Base-by-base conservation (phyloP, 1,140 invertebrate species). In the Wasmannia auropunctata region DNA sequence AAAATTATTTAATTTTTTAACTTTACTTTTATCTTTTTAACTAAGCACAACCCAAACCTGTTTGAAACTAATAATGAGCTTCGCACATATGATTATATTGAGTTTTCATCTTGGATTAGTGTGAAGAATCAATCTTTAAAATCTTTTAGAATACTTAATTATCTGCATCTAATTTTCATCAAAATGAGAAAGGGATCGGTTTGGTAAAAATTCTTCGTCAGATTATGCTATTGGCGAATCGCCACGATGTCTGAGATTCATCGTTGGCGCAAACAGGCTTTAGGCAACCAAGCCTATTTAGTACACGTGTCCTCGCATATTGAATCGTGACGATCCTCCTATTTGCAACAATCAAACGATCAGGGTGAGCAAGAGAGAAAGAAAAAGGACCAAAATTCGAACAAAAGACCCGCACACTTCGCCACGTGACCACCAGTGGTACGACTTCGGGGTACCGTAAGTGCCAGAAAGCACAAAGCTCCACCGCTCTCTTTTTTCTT, bases 221-320 rank as follows among this genome's bases (percentile, higher is more conserved):
- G 14, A 74, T 74, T 58, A 83, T n/a, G 37, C 3, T 49, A 77
- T 81, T 58, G 54, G 4, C 31, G 6, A 56, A 75, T 40, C 76
- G 37, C 51, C 40, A 60, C 75, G 51, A 43, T 51, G 60, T 58
- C 86, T 79, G 77, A 69, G 84, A 69, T 79, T 79, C 31, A 81
- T 56, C 84, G 25, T 46, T 46, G 25, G 40, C 70, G 76, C 89
- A 93, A 93, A 93, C 91, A 92, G 87, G 89, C 88, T 88, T 84
- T 87, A 65, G 88, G 76, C 88, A 89, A 91, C 92, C 92, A 92
- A 93, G 89, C 92, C 92, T 93, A 93, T 93, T 93, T 92, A 77
- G 43, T 92, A 93, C 92, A 93, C 92, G 92, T 93, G 92, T 92
- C 92, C 67, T 91, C 74, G 88, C 86, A 89, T 91, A 88, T 90